Evolutionary conservation across 2,888 invertebrate genomes (phyloP), one percentile per base, ranked within the genome.

Genomic region (Lithophane ornitopus): DNA sequence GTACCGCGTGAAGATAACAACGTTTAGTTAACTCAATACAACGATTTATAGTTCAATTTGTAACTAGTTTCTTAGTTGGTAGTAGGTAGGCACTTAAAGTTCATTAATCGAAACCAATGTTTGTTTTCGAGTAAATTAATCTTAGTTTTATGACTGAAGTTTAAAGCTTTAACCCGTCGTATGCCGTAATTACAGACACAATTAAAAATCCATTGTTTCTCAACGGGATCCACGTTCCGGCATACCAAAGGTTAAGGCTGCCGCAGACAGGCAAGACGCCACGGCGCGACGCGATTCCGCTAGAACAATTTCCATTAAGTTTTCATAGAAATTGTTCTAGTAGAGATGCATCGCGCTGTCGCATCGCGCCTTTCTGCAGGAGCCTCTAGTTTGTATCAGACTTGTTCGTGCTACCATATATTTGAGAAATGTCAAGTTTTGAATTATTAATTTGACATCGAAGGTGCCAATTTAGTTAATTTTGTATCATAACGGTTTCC

Each of bases 141-240:
- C n/a, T 28, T 22, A 44, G 16, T 78, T 66, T 66, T 66, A 72
- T 61, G 22, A 54, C 71, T 66, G n/a, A 49, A 16, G n/a, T 61
- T 70, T n/a, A 66, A 66, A 26, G 49, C 14, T 44, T 41, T 44
- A n/a, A n/a, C n/a, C n/a, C n/a, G n/a, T n/a, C n/a, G n/a, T n/a
- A n/a, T n/a, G n/a, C n/a, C n/a, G n/a, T n/a, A n/a, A n/a, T n/a
- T n/a, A n/a, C n/a, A n/a, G n/a, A n/a, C n/a, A n/a, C n/a, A n/a
- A n/a, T n/a, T n/a, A n/a, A n/a, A n/a, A n/a, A n/a, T n/a, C n/a
- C n/a, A n/a, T n/a, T n/a, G n/a, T n/a, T n/a, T n/a, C n/a, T n/a
- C n/a, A n/a, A n/a, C n/a, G n/a, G n/a, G n/a, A n/a, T n/a, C n/a
- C n/a, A n/a, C n/a, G n/a, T n/a, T n/a, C n/a, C n/a, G n/a, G n/a